Base-by-base conservation (phyloP, 2,113 vertebrate genomes). In the Etheostoma spectabile region DNA sequence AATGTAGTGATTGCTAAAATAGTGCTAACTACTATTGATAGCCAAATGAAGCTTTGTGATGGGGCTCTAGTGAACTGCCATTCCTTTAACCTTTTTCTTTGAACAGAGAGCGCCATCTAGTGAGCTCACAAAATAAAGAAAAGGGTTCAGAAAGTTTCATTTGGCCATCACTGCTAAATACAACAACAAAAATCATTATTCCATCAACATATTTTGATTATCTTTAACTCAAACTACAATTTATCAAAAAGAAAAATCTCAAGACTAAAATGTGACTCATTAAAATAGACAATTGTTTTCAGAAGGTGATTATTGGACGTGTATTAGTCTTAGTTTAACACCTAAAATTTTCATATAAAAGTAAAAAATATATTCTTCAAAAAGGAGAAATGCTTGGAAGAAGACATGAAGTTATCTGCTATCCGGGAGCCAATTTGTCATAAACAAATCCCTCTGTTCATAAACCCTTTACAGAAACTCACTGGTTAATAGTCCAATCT, bases 331-430 rank as follows among this genome's bases (percentile, higher is more conserved):
- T 49, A 46, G 57, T 75, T 63, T 11, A 52, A 35, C 65, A 48
- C 3, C 10, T 45, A 18, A 7, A 22, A 38, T 45, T 15, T 52
- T 33, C 8, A 38, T 63, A 84, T 42, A 84, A 48, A 87, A 84
- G 8, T 42, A 42, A 42, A 42, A 42, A 42, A 77, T 64, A 80
- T 33, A 69, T 49, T 19, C 45, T 46, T 22, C 3, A 19, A 52
- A 21, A 24, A 5, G 22, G 24, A 21, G 51, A 59, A 38, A 2
- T 16, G 38, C 5, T 24, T 38, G 12, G n/a, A 19, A 67, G 19
- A 46, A 22, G 46, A 60, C 1, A 42, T 14, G 5, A 24, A 15
- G 8, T 55, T 7, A 56, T 42, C 52, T 30, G 14, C 45, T 52
- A 59, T n/a, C n/a, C 30, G 19, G 52, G n/a, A n/a, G n/a, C n/a